These are phyloP conservation scores for Pelvicachromis taeniatus DNA, from an alignment of 2,113 vertebrate genomes.

Conservation along the genomic window DNA sequence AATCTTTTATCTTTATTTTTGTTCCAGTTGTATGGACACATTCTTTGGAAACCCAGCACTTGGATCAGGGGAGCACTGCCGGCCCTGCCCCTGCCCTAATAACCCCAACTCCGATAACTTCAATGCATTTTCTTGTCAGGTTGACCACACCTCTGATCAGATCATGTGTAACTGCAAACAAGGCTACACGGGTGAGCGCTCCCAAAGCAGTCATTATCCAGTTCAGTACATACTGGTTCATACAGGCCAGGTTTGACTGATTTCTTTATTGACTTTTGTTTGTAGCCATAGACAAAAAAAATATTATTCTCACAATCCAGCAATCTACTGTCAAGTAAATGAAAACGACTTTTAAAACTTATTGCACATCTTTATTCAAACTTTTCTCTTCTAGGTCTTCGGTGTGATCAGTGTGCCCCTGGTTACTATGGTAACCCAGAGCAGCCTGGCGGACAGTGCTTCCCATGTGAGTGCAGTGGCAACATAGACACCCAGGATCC, in stretches of 20 bases:
- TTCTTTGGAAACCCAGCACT: slow-evolving; percentile 83
- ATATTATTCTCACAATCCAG: neutral
- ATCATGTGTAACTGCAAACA: slow-evolving; percentile 79
- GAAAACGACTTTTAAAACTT: neutral
- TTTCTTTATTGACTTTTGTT: neutral
- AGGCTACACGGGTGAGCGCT: slow-evolving; percentile 78
- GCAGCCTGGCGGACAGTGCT: slow-evolving; percentile 65
- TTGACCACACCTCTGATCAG: slow-evolving; percentile 68
- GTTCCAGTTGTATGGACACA: slow-evolving; percentile 75
- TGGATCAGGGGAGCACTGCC: slow-evolving; percentile 82
- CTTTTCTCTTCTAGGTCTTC: slow-evolving; percentile 61
- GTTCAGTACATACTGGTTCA: neutral
- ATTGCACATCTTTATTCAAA: neutral
- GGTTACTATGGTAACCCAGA: slow-evolving; percentile 79
- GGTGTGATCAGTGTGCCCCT: slow-evolving; percentile 80
- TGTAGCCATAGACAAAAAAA: neutral
- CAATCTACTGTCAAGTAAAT: neutral
- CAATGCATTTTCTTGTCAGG: slow-evolving; percentile 73
- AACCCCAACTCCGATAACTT: slow-evolving; percentile 76
- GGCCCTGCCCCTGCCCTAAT: slow-evolving; percentile 82
- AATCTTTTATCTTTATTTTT: neutral
- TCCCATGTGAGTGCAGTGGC: slow-evolving; percentile 80
- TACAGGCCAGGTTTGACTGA: neutral
- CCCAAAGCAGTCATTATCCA: neutral
- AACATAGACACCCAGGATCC: slow-evolving; percentile 81